These are phyloP conservation scores for Heliconius cydno DNA, from an alignment of 2,888 invertebrate genomes.

Conservation along the genomic window DNA sequence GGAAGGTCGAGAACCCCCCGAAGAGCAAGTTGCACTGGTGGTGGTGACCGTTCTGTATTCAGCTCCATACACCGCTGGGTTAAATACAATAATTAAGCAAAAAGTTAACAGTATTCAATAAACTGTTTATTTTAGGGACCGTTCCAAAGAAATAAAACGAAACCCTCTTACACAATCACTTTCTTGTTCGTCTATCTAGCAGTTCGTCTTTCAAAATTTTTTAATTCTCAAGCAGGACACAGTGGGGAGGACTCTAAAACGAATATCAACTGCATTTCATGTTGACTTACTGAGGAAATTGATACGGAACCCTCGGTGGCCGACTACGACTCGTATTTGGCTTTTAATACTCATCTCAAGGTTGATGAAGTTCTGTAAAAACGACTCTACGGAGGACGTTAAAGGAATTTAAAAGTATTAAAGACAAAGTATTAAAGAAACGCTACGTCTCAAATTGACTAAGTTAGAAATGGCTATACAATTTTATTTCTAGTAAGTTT, in stretches of 20 bases:
- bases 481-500: not conserved
- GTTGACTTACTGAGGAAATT: no score
- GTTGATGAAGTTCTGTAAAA: not conserved
- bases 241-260: no score
- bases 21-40: not conserved
- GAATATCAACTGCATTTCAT: no score
- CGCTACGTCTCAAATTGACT: not conserved
- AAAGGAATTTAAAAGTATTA: not conserved
- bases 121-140: not conserved
- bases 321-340: no score
- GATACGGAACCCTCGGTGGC: no score
- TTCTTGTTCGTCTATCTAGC: no score
- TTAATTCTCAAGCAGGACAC: no score
- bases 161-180: no score
- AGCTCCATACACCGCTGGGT: not conserved
- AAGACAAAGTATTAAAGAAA: not conserved
- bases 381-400: not conserved
- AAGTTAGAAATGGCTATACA: not conserved
- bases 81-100: not conserved
- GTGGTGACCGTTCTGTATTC: not conserved
- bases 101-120: not conserved
- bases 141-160: no score
- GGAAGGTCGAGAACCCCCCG: not conserved
- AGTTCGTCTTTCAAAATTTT: no score
- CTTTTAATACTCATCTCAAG: not conserved